Percentiles rank a stretch among this genome's conserved stretches.
Conservation (phyloP, 2,888 invertebrate genomes). For the Chymomyza procnemis region DNA sequence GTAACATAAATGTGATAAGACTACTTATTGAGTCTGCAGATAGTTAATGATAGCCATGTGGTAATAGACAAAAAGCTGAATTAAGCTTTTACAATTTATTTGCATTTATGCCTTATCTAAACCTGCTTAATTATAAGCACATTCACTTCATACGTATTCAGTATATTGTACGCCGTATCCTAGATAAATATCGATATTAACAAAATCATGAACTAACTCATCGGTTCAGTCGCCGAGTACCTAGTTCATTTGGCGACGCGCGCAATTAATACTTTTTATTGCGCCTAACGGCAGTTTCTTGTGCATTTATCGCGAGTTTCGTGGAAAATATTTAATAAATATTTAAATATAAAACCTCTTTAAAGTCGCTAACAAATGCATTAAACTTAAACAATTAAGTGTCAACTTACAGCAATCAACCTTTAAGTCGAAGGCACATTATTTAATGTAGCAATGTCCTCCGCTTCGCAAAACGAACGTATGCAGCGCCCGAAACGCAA, state of each 20-base stretch:
- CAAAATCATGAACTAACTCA: not conserved
- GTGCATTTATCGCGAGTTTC: not conserved
- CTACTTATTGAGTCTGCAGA: no score
- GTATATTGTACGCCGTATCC: no score
- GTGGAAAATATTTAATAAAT: not conserved
- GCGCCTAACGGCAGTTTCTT: not conserved
- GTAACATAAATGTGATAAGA: no score
- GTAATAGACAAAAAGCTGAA: no score
- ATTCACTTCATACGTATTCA: no score
- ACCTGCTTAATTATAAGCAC: no score
- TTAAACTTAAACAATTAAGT: not conserved
- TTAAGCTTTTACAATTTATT: no score
- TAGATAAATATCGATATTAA: not conserved
- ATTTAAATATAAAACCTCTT: no score
- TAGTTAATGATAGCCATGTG: no score
- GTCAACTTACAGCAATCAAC: no score
- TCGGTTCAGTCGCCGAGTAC: not conserved
- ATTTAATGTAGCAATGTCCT: not conserved
- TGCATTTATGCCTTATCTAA: no score
- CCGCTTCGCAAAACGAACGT: conserved; percentile 28
- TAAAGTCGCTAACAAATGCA: not conserved
- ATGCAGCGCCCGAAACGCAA: conserved; percentile 41
- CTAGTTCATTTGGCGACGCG: not conserved
- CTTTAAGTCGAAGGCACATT: no score
- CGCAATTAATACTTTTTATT: not conserved